Base-by-base conservation (phyloP, 1,140 invertebrate species). In the Meloidogyne floridensis region DNA sequence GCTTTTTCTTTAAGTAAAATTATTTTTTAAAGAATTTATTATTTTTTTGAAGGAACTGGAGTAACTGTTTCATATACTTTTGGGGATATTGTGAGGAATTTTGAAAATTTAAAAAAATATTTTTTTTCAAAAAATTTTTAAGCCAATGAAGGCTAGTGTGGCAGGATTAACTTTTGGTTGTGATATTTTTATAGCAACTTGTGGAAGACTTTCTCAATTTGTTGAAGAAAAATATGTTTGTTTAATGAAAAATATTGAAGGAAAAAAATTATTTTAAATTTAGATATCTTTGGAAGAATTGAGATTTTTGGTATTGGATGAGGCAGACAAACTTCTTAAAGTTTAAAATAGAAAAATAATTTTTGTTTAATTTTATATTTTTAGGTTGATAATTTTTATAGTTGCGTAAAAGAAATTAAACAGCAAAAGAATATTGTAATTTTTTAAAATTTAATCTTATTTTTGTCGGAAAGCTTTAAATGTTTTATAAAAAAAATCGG, bases 271-370 rank as follows among this genome's bases (percentile, higher is more conserved):
- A 42, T 32, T 56, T 80, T 7, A 80, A 18, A 75, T 70, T 69
- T n/a, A 82, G 81, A 51, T 82, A 7, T 69, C 59, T 65, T 54
- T 83, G 3, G 82, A 84, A 69, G 69, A 83, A 47, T 65, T 83
- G n/a, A 72, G 82, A 18, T 83, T 82, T 43, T 83, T 83, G 54
- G 74, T 83, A 18, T 51, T 83, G 11, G 82, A 83, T 56, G 82
- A 83, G 72, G 82, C 82, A 47, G 82, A 83, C 32, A 83, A 83
- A 73, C 82, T 83, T 15, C 73, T 83, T 4, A 79, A 77, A 69
- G 75, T 69, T 65, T 65, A n/a, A n/a, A 59, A 13, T 5, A n/a
- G 7, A 15, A n/a, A 65, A 65, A 2, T n/a, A 1, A 6, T 5
- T n/a, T n/a, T 18, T n/a, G n/a, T n/a, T 32, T 32, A 32, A 32